Conservation (phyloP, 2,888 invertebrate species). For the Shargacucullia verbasci region DNA sequence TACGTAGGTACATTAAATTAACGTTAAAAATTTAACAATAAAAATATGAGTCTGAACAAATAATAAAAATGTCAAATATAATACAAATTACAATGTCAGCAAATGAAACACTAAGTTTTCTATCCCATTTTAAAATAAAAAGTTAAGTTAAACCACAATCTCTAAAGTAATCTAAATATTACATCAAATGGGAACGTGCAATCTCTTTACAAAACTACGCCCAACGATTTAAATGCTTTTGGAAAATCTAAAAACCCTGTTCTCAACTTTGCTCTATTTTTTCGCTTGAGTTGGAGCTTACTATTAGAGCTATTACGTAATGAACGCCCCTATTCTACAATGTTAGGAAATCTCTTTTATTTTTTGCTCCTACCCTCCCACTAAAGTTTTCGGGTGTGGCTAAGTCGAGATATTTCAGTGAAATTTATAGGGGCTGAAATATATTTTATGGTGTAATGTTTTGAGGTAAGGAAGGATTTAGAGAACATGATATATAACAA, state of each 20-base stretch:
- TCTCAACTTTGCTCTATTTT: conserved; percentile 12
- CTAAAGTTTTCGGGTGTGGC: conserved; percentile 32
- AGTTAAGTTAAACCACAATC: background rate
- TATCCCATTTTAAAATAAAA: background rate
- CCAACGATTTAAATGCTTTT: conserved; percentile 26
- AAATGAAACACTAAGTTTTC: too few species aligned
- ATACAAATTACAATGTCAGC: too few species aligned
- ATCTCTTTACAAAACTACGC: background rate
- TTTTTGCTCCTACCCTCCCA: conserved; percentile 17
- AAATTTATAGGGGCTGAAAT: conserved; percentile 22
- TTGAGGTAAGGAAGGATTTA: conserved; percentile 10
- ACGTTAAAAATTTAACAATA: too few species aligned
- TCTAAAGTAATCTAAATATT: background rate
- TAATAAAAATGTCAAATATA: too few species aligned
- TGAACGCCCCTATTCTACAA: conserved; percentile 31
- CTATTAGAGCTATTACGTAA: conserved; percentile 47
- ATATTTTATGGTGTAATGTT: conserved; percentile 14
- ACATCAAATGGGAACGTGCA: background rate
- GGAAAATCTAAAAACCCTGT: conserved; percentile 23
- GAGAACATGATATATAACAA: background rate
- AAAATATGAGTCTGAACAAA: too few species aligned
- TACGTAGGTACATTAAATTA: too few species aligned
- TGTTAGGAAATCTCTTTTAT: conserved; percentile 23
- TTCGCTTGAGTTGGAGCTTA: conserved; percentile 23
- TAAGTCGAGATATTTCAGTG: conserved; percentile 14